Evolutionary conservation across 2,113 vertebrate species (phyloP).

Genomic region (Dipodomys merriami): DNA sequence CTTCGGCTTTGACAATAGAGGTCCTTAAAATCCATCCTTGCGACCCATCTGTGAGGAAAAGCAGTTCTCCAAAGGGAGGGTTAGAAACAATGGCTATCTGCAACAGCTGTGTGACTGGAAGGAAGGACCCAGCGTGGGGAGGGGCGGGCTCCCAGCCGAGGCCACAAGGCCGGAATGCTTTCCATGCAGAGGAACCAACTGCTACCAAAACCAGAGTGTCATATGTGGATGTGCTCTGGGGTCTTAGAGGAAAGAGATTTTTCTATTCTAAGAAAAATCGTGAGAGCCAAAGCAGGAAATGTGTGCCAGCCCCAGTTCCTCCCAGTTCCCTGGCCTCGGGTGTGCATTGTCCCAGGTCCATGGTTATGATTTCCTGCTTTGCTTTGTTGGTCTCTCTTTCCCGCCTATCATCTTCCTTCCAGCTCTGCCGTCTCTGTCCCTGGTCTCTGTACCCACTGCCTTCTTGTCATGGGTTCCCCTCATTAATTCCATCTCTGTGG

Average conservation of each 20-base stretch:
- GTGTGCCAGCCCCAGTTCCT: not conserved
- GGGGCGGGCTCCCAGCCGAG: no score
- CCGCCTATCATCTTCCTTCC: not conserved
- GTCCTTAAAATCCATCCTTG: no score
- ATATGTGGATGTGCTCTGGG: not conserved
- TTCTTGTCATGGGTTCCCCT: not conserved
- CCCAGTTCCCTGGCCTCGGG: not conserved
- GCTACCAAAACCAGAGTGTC: not conserved
- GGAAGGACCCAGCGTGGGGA: no score
- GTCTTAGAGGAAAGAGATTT: rapidly evolving
- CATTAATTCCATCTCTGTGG: not conserved
- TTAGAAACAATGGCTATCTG: no score
- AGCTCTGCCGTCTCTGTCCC: not conserved
- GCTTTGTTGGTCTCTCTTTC: not conserved
- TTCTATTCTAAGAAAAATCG: not conserved
- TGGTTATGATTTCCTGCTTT: not conserved
- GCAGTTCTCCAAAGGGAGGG: not conserved
- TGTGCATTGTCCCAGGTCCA: not conserved
- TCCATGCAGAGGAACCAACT: not conserved
- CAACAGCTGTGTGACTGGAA: not conserved
- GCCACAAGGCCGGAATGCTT: rapidly evolving
- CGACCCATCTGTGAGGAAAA: no score
- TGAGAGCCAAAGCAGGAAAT: not conserved
- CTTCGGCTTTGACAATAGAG: not conserved
- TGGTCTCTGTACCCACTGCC: not conserved